Conservation (phyloP, 1,140 invertebrate species). For the Diorhabda elongata region DNA sequence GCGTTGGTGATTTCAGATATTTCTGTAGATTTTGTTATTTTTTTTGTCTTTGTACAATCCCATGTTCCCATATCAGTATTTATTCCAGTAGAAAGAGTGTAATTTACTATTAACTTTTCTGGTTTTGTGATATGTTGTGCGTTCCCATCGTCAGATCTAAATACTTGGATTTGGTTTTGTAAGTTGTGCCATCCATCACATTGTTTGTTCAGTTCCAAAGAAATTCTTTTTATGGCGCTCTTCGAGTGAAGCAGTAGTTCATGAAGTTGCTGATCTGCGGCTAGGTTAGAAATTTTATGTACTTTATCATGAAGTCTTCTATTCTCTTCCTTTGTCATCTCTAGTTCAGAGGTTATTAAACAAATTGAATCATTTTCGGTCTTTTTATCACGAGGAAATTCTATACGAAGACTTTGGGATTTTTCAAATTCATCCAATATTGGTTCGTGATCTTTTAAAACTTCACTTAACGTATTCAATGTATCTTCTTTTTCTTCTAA, state of each 20-base stretch:
- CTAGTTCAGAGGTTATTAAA: conserved; percentile 17
- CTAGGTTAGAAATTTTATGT: neutral
- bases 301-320: conserved; percentile 15
- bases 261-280: conserved; percentile 28
- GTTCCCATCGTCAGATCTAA: neutral
- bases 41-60: neutral
- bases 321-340: conserved; percentile 25
- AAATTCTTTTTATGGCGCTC: conserved; percentile 29
- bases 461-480: conserved; percentile 25
- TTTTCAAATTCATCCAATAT: conserved; percentile 9
- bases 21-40: neutral
- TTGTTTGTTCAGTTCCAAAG: conserved; percentile 26
- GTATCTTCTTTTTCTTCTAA: conserved; percentile 16
- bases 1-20: no score
- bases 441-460: conserved; percentile 23
- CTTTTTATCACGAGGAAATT: neutral
- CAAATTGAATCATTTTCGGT: neutral
- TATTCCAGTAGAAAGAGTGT: neutral
- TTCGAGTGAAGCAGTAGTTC: conserved; percentile 35
- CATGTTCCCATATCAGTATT: conserved; percentile 1
- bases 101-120: neutral
- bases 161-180: conserved; percentile 5
- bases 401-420: neutral
- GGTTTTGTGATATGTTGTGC: neutral
- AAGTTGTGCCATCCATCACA: conserved; percentile 27